Evolutionary conservation across 2,888 invertebrate genomes (phyloP).

Genomic region (Lepidonotus clava): DNA sequence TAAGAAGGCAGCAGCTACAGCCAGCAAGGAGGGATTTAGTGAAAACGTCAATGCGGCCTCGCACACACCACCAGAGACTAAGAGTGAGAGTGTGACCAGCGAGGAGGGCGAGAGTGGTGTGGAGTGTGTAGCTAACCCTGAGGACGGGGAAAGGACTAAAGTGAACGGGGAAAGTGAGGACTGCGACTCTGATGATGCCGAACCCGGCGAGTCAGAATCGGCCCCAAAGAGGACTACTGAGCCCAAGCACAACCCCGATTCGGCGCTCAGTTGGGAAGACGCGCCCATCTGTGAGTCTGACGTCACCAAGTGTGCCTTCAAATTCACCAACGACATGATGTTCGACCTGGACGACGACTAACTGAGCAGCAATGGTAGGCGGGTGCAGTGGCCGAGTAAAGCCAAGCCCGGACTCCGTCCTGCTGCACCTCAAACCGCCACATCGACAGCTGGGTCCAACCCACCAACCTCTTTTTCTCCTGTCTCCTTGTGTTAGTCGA

Average conservation of each 20-base stretch:
- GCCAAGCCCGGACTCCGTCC: no score
- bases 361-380: no score
- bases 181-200: constrained; percentile 20
- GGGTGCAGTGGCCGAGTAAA: no score
- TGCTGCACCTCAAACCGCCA: no score
- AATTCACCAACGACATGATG: constrained; percentile 76
- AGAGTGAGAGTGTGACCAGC: background rate
- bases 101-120: constrained; percentile 48
- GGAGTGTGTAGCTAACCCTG: background rate
- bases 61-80: constrained; percentile 55
- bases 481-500: no score
- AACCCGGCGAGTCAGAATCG: background rate
- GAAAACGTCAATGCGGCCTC: constrained; percentile 41
- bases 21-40: constrained; percentile 31
- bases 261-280: constrained; percentile 7
- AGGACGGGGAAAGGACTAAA: background rate
- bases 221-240: background rate
- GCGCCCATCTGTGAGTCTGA: background rate
- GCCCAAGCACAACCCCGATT: background rate
- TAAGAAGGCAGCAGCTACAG: background rate
- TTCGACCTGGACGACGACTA: constrained; percentile 75
- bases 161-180: background rate
- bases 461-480: no score
- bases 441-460: no score
- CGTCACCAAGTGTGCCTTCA: constrained; percentile 74